Evolutionary conservation across 1,140 invertebrate species (phyloP), one percentile per base, ranked within the genome.

Genomic region (Heliconius himera): DNA sequence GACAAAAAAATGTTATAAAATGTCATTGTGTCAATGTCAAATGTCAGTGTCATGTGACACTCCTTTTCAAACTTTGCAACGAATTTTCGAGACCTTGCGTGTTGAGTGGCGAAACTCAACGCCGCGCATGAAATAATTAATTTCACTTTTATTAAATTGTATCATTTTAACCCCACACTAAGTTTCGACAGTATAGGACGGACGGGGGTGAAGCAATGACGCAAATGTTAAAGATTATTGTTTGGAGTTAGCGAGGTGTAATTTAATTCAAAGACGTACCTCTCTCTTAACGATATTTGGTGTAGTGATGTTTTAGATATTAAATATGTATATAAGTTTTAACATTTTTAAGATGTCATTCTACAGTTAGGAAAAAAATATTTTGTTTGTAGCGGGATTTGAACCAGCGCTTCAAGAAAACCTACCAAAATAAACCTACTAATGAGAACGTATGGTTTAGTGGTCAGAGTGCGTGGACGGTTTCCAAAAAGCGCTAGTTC

Each of bases 181-280:
- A 78, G 74, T 82, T 81, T 80, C 81, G 85, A 82, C 70, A 74
- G 81, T 81, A 75, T 81, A 79, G 73, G 80, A 38, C 76, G 73
- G 81, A 83, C 70, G 76, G 70, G 76, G 76, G 76, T 77, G 76
- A 72, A 70, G 76, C 76, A 71, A 80, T 81, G 54, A 82, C 76
- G 76, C 81, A 84, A 86, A 87, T 86, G 90, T 88, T 90, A 89
- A 91, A 93, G 92, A 93, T 93, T 93, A 93, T 93, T 93, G 92
- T 93, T 91, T 89, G 84, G 87, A 93, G 89, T 92, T 89, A 92
- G 88, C 89, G 89, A 91, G 89, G 90, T 90, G 89, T 92, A 92
- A 92, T 93, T 93, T 92, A 92, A 93, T 93, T 93, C 88, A 85
- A 88, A 93, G 89, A 92, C 87, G 86, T 85, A 90, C 88, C 88